Base-by-base conservation (phyloP, 2,113 vertebrate genomes). In the Gadus macrocephalus region DNA sequence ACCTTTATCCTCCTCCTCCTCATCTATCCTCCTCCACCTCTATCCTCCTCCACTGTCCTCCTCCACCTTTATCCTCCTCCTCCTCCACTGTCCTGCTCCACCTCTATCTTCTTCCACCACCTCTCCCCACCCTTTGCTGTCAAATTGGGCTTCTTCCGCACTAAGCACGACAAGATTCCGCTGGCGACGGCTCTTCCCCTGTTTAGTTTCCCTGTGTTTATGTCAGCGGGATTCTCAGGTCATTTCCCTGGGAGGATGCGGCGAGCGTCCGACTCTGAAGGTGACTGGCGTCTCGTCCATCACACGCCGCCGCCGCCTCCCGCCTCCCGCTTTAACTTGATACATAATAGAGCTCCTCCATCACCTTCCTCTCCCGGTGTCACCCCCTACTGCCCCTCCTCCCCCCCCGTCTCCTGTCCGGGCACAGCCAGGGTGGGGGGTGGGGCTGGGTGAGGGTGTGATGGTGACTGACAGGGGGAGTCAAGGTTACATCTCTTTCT, bases 171-270 rank as follows among this genome's bases (percentile, higher is more conserved):
- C 74, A 62, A 77, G 83, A 80, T 81, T 81, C 16, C 63, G 81
- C 79, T 49, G 49, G 66, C 81, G 73, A 59, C 58, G 19, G 63
- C 79, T 81, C 81, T 73, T 68, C 75, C 38, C 27, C 12, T 15
- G n/a, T 20, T 25, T 62, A 14, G n/a, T 25, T 62, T 25, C 89
- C 89, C 96, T 84, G 94, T 95, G 93, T 94, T 93, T 93, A 92
- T 93, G 96, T 98, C 97, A 98, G 96, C 96, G 93, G 93, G 94
- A 96, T 97, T 98, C 94, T 97, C 94, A 95, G 95, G 94, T 96
- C 94, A 95, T 95, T 98, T 97, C 95, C 95, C 93, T 91, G 93
- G 93, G 95, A 92, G 92, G 90, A 90, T 89, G 87, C 90, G 19
- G 16, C 6, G 38, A 28, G 81, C 77, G 85, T 82, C 86, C 89